phyloP scores from a whole-genome alignment of 2,797 vertebrate genomes.

The Eremophila alpestris region DNA sequence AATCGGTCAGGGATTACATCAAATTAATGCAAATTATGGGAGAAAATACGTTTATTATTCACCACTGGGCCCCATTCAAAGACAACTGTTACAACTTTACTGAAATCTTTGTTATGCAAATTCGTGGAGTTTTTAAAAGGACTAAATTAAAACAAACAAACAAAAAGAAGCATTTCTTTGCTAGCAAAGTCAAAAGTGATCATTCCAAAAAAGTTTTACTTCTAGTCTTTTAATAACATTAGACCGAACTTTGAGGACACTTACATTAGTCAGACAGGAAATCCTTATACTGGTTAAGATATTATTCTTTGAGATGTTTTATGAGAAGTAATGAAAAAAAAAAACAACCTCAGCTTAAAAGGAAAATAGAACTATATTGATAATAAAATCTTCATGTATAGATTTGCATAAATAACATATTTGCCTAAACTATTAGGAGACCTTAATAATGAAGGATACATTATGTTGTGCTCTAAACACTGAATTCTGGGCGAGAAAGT shows the following conservation, averaged over 20 bases:
- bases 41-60: neutral
- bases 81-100: neutral
- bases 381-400: neutral
- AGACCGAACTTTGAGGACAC: neutral
- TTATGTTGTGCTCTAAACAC: neutral
- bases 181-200: fast-evolving
- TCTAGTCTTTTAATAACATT: neutral
- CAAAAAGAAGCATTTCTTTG: neutral
- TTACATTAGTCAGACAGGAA: neutral
- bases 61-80: neutral
- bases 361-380: neutral
- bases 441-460: neutral
- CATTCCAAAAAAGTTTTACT: neutral
- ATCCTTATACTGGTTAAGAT: neutral
- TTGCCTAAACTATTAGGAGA: neutral
- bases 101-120: neutral
- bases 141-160: neutral
- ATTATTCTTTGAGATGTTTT: neutral
- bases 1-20: neutral
- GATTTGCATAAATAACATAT: neutral
- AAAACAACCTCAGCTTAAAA: neutral
- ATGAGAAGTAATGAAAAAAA: neutral
- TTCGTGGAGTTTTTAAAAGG: neutral
- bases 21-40: neutral
- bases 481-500: neutral